Percentiles rank a stretch among this genome's conserved stretches.
These are phyloP conservation scores for Pollachius pollachius DNA, from an alignment of 2,113 vertebrate genomes.

Conservation along the genomic window DNA sequence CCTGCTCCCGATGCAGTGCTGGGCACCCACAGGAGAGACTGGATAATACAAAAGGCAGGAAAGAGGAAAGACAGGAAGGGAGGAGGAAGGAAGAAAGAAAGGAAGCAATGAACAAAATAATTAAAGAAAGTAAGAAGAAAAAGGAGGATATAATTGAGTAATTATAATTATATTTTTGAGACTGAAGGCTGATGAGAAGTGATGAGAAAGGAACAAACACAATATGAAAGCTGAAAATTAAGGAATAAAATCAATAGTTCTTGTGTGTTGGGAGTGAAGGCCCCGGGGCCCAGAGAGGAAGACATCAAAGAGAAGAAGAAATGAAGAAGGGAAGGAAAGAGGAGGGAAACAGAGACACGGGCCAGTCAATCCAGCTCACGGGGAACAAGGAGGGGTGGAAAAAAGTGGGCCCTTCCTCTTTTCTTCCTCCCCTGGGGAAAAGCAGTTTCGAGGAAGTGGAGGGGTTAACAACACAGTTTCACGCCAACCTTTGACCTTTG, in stretches of 20 bases:
- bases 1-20: slow-evolving; percentile 56
- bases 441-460: slow-evolving; percentile 64
- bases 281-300: too few species aligned
- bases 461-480: slow-evolving; percentile 62
- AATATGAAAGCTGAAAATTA: too few species aligned
- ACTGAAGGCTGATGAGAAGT: too few species aligned
- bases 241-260: too few species aligned
- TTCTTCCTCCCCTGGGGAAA: slow-evolving; percentile 58
- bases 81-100: neutral
- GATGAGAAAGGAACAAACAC: too few species aligned
- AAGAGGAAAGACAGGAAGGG: slow-evolving; percentile 34
- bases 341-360: slow-evolving; percentile 30
- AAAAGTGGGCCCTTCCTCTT: slow-evolving; percentile 48
- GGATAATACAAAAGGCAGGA: slow-evolving; percentile 3
- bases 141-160: too few species aligned
- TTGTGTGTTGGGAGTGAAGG: too few species aligned
- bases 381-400: slow-evolving; percentile 57
- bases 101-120: too few species aligned
- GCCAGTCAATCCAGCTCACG: slow-evolving; percentile 18
- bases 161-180: too few species aligned
- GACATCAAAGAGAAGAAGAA: too few species aligned
- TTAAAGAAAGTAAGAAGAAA: too few species aligned
- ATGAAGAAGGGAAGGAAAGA: too few species aligned
- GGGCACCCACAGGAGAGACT: slow-evolving; percentile 27
- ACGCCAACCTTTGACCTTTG: slow-evolving; percentile 58